Evolutionary conservation across 2,113 vertebrate species (phyloP).

Genomic region (Brachionichthys hirsutus): DNA sequence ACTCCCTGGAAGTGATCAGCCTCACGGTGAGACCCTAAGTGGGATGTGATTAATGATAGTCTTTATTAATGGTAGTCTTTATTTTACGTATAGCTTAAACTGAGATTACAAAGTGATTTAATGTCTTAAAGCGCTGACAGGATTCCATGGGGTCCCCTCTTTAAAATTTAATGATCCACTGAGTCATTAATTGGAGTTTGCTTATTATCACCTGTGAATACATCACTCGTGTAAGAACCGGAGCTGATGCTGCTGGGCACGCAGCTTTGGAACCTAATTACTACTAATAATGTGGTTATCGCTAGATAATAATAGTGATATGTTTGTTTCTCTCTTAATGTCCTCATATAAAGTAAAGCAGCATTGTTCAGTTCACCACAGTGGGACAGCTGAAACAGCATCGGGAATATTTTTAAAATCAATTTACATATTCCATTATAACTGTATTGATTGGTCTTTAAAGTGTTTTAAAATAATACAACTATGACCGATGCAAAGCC

Average conservation of each 20-base stretch:
- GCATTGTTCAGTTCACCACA: too few relatives aligned
- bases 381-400: too few relatives aligned
- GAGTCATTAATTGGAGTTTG: slow-evolving; percentile 73
- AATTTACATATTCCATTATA: too few relatives aligned
- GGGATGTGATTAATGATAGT: slow-evolving; percentile 52
- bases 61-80: slow-evolving; percentile 49
- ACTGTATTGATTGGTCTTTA: too few relatives aligned
- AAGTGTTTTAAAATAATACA: too few relatives aligned
- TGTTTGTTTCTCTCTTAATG: too few relatives aligned
- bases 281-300: too few relatives aligned
- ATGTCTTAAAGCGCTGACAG: slow-evolving; percentile 56
- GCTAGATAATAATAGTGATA: too few relatives aligned
- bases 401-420: too few relatives aligned
- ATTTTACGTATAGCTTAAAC: slow-evolving; percentile 55
- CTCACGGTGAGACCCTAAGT: slow-evolving; percentile 45
- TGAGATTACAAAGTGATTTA: slow-evolving; percentile 59
- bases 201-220: slow-evolving; percentile 73
- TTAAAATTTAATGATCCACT: slow-evolving; percentile 64
- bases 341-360: too few relatives aligned
- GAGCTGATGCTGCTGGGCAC: slow-evolving; percentile 19
- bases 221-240: slow-evolving; percentile 47
- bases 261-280: slow-evolving; percentile 20
- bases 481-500: too few relatives aligned
- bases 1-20: slow-evolving; percentile 38
- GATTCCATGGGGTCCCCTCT: slow-evolving; percentile 50